phyloP scores from a whole-genome alignment of 1,140 invertebrate species.

The Babylonia areolata region DNA sequence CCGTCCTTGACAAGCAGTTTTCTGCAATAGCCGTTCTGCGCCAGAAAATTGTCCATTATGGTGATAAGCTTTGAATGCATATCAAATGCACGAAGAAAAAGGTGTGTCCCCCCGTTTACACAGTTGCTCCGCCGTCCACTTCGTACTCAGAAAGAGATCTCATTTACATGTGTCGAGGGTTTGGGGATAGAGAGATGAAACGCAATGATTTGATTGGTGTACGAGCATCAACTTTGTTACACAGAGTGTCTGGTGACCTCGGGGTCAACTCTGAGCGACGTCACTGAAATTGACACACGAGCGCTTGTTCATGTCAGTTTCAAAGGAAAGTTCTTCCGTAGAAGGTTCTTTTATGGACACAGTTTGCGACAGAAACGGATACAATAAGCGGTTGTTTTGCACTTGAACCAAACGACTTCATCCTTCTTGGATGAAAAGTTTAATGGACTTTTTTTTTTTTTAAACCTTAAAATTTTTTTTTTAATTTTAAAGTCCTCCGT shows the following conservation, averaged over 20 bases:
- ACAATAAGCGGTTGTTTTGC: neutral
- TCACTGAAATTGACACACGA: constrained; percentile 14
- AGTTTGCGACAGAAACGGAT: neutral
- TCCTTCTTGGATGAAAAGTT: no score
- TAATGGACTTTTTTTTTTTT: no score
- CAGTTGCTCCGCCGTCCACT: neutral
- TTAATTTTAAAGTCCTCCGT: no score
- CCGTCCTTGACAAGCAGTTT: constrained; percentile 90
- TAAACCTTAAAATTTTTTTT: no score
- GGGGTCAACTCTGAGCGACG: neutral
- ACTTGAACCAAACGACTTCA: no score
- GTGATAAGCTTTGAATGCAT: constrained; percentile 41
- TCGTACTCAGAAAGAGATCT: neutral
- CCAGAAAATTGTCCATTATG: constrained; percentile 85
- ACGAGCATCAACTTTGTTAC: neutral
- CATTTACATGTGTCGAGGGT: constrained; percentile 22
- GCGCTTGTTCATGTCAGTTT: neutral
- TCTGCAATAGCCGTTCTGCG: constrained; percentile 85
- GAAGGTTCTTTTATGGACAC: neutral
- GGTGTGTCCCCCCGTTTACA: neutral
- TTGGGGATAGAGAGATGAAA: neutral
- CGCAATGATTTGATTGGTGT: neutral
- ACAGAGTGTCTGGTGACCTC: neutral
- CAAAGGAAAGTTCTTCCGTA: neutral
- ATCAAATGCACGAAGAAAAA: neutral